Evolutionary conservation across 2,888 invertebrate species (phyloP).

Genomic region (Bombylius major): DNA sequence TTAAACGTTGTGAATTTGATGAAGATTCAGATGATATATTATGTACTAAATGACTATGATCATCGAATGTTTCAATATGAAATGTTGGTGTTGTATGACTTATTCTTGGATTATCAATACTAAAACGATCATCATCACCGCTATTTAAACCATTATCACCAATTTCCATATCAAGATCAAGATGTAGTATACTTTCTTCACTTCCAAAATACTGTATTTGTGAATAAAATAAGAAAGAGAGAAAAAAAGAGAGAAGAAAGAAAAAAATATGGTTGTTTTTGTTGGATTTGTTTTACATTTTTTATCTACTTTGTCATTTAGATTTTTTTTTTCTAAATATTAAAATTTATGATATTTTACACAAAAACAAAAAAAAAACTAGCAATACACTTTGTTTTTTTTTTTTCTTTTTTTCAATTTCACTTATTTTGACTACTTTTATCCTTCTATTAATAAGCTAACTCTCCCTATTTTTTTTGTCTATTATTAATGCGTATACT

Average conservation of each 20-base stretch:
- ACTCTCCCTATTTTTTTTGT: too few relatives aligned
- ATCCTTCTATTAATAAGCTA: too few relatives aligned
- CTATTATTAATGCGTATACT: too few relatives aligned
- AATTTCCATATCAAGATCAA: conserved; percentile 48
- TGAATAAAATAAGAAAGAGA: not conserved
- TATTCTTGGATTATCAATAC: conserved; percentile 22
- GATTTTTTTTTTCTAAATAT: too few relatives aligned
- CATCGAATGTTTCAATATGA: conserved; percentile 2
- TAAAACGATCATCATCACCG: conserved; percentile 26
- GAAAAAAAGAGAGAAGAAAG: not conserved
- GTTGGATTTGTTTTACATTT: not conserved
- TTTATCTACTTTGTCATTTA: not conserved
- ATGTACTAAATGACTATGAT: not conserved
- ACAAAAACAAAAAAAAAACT: too few relatives aligned
- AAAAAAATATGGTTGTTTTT: not conserved
- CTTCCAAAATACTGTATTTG: conserved; percentile 59
- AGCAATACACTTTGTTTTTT: too few relatives aligned
- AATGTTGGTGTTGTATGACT: conserved; percentile 7
- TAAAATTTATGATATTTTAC: too few relatives aligned
- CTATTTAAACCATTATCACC: conserved; percentile 15
- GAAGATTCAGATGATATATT: conserved; percentile 10
- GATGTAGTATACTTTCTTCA: conserved; percentile 70
- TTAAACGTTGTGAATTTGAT: not conserved
- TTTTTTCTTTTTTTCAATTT: too few relatives aligned
- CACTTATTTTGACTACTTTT: too few relatives aligned